Conservation (phyloP, 2,797 vertebrate genomes). For the Eospalax fontanierii region DNA sequence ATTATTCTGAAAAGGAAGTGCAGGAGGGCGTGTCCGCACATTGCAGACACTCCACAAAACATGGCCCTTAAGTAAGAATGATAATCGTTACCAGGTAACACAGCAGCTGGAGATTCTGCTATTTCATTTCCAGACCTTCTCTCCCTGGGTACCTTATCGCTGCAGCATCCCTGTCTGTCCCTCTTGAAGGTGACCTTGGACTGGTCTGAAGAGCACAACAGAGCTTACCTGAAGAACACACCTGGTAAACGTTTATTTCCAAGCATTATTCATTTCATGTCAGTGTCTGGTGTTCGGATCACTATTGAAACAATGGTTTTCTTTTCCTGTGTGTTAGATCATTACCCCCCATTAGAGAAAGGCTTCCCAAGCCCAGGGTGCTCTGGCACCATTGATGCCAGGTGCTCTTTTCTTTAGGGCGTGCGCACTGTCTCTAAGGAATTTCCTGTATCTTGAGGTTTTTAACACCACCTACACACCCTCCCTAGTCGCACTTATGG, state of each 20-base stretch:
- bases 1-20: not conserved
- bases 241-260: not conserved
- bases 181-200: not conserved
- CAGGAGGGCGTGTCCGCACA: not conserved
- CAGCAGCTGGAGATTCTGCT: not conserved
- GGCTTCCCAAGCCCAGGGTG: not conserved
- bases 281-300: too few species aligned
- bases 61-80: not conserved
- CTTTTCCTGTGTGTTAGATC: not conserved
- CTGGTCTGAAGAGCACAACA: not conserved
- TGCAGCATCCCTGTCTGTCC: rapidly evolving
- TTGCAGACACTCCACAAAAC: rapidly evolving
- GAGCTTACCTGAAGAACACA: too few species aligned
- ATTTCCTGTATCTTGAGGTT: not conserved
- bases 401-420: rapidly evolving
- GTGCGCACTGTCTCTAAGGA: not conserved
- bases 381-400: too few species aligned
- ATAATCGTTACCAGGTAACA: too few species aligned
- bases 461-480: too few species aligned
- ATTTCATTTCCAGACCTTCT: not conserved
- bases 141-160: not conserved
- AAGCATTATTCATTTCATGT: too few species aligned
- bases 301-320: not conserved
- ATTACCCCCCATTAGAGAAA: not conserved
- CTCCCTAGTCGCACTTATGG: not conserved